Conservation (phyloP, 1,140 invertebrate species). For the Maconellicoccus hirsutus region DNA sequence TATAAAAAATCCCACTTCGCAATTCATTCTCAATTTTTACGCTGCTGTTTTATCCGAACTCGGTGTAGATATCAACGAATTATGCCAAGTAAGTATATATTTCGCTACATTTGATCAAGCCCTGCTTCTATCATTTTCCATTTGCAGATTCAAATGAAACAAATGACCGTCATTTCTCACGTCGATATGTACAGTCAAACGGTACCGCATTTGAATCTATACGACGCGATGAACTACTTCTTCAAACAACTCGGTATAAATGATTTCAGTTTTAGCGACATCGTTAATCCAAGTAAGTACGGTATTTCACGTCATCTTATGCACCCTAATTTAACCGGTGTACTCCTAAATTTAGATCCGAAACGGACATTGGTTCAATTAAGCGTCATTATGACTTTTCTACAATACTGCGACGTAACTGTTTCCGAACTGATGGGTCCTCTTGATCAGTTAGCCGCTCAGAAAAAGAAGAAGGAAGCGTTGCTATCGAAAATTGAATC, state of each 20-base stretch:
- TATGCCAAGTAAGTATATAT: not conserved
- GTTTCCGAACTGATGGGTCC: not conserved
- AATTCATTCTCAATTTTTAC: not conserved
- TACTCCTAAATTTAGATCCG: not conserved
- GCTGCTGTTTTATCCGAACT: not conserved
- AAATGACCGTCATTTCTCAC: not conserved
- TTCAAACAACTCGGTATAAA: not conserved
- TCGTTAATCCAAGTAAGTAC: not conserved
- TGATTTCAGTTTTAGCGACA: not conserved
- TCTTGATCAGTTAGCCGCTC: not conserved
- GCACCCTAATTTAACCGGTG: no score
- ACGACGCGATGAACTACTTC: not conserved
- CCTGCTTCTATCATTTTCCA: not conserved
- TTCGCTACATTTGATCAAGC: no score
- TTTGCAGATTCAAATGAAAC: not conserved
- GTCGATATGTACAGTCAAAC: conserved; percentile 2
- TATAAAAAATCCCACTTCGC: not conserved
- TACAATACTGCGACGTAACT: not conserved
- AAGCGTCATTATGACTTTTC: not conserved
- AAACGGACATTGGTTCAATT: not conserved
- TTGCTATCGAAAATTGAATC: not conserved
- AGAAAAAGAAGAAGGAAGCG: not conserved
- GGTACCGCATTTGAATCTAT: not conserved
- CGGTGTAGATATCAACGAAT: not conserved
- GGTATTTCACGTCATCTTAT: no score